A percentile compares a stretch with the other conserved stretches of the same genome.
Evolutionary conservation across 2,888 invertebrate genomes (phyloP).

Genomic region (Sarcophaga caerulescens): DNA sequence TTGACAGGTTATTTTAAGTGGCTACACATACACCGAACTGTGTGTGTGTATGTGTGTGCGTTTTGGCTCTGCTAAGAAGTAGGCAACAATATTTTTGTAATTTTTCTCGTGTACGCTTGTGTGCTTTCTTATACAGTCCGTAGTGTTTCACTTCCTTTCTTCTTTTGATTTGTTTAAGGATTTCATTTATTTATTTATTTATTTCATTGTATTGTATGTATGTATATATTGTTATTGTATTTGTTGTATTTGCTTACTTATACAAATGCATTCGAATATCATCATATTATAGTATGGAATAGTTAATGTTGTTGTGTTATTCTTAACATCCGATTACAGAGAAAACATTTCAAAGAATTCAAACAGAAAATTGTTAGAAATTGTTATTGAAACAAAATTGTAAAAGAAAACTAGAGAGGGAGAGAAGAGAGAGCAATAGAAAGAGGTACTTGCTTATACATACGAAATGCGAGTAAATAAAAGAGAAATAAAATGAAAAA

Average conservation of each 20-base stretch:
- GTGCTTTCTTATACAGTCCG: not conserved
- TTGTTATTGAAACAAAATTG: not conserved
- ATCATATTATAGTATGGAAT: too few species aligned
- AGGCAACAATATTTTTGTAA: too few species aligned
- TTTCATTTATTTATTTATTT: not conserved
- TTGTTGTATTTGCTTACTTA: not conserved
- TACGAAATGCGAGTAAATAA: too few species aligned
- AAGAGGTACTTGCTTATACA: too few species aligned
- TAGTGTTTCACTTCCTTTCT: not conserved
- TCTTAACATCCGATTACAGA: slow-evolving; percentile 33
- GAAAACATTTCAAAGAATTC: slow-evolving; percentile 23
- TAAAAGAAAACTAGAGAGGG: not conserved
- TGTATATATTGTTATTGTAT: not conserved
- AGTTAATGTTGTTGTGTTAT: slow-evolving; percentile 1
- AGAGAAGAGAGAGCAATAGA: too few species aligned
- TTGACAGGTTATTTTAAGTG: too few species aligned
- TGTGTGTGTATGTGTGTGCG: too few species aligned
- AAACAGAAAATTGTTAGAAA: slow-evolving; percentile 12
- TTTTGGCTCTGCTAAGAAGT: too few species aligned
- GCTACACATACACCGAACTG: too few species aligned
- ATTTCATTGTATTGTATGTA: not conserved
- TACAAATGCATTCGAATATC: not conserved
- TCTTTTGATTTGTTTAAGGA: not conserved
- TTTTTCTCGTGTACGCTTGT: not conserved
- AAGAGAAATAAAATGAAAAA: too few species aligned